phyloP scores from a whole-genome alignment of 2,113 vertebrate genomes.

The zebrafish (Danio rerio) region DNA sequence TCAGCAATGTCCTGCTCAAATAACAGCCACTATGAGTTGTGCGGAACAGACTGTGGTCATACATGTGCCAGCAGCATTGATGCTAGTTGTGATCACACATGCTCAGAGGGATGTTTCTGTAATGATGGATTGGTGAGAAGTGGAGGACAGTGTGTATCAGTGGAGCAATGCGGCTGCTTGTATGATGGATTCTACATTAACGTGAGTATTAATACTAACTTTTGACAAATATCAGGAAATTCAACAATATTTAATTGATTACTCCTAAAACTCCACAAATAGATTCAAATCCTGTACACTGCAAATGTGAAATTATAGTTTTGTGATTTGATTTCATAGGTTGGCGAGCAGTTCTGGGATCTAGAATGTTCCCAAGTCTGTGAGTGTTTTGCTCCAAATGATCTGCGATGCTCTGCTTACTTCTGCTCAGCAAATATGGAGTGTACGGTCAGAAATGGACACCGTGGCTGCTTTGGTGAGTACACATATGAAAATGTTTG shows the following conservation, averaged over 20 bases:
- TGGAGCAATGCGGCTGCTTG: constrained; percentile 75
- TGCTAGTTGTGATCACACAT: constrained; percentile 58
- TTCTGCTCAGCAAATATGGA: constrained; percentile 61
- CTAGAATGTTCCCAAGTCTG: constrained; percentile 63
- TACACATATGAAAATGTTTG: neutral
- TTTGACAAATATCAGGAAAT: neutral
- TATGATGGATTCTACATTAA: constrained; percentile 70
- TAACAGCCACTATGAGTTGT: constrained; percentile 73
- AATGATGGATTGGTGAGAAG: constrained; percentile 72
- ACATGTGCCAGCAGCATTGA: constrained; percentile 64
- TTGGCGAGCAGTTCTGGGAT: constrained; percentile 68
- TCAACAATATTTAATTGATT: too few relatives aligned
- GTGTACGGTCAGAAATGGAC: constrained; percentile 65
- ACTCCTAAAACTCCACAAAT: too few relatives aligned
- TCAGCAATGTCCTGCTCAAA: constrained; percentile 59
- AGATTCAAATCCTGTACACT: too few relatives aligned
- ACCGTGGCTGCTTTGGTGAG: constrained; percentile 56
- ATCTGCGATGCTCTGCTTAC: constrained; percentile 58
- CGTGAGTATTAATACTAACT: neutral
- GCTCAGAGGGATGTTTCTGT: constrained; percentile 76
- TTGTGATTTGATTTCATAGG: constrained; percentile 46
- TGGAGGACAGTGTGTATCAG: constrained; percentile 69
- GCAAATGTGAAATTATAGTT: neutral
- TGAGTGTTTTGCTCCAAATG: constrained; percentile 61
- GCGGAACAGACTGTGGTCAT: constrained; percentile 65